Percentiles rank a stretch among this genome's conserved stretches.
Evolutionary conservation across 2,113 vertebrate genomes (phyloP).

Genomic region (Narcine bancroftii): DNA sequence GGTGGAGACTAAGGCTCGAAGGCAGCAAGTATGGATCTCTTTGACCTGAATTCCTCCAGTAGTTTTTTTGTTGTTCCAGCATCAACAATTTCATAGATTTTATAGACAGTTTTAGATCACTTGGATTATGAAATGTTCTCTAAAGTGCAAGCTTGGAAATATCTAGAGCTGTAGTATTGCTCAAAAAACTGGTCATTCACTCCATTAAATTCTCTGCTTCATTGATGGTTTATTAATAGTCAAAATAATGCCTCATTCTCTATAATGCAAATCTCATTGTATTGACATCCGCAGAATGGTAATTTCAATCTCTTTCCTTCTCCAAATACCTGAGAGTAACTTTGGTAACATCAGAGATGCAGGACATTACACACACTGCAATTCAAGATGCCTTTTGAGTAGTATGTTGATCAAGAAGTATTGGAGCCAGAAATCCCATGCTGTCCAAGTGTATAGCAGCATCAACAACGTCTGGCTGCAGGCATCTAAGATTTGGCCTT

Average conservation of each 20-base stretch:
- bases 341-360: neutral
- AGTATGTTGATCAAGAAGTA: constrained; percentile 23
- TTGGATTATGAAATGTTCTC: neutral
- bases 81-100: too few relatives aligned
- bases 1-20: too few relatives aligned
- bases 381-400: constrained; percentile 19
- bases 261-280: neutral
- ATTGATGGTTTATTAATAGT: neutral
- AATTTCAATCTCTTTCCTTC: neutral
- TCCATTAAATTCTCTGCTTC: neutral
- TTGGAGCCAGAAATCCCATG: neutral
- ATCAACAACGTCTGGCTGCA: neutral
- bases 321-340: neutral
- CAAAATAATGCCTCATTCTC: neutral
- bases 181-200: neutral
- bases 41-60: too few relatives aligned
- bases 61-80: too few relatives aligned
- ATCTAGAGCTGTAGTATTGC: neutral
- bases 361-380: neutral
- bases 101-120: neutral
- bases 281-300: neutral
- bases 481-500: neutral
- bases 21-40: too few relatives aligned
- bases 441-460: neutral
- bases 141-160: neutral